Percentiles rank a stretch among this genome's conserved stretches.
Conservation (phyloP, 1,140 invertebrate genomes). For the Drosophila ironensis region DNA sequence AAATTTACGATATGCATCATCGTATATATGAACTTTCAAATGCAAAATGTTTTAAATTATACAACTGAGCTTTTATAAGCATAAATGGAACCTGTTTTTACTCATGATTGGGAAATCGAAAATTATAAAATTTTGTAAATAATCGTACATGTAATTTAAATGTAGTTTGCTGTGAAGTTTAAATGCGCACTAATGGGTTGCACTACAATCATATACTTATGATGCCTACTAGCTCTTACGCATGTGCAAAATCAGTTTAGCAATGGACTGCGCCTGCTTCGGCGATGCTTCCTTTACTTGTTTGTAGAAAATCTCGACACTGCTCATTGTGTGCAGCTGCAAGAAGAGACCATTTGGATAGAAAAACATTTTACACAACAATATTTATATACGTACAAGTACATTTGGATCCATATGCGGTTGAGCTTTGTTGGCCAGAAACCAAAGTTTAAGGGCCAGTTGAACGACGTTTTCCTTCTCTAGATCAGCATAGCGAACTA, state of each 20-base stretch:
- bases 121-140: no score
- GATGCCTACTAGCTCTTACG: constrained; percentile 68
- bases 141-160: no score
- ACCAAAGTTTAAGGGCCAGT: constrained; percentile 91
- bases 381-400: constrained; percentile 43
- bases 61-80: no score
- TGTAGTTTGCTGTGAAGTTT: no score
- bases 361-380: background rate
- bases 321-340: constrained; percentile 55
- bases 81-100: no score
- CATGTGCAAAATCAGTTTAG: constrained; percentile 65
- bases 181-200: no score
- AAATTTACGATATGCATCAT: no score
- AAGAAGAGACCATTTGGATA: no score
- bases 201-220: no score
- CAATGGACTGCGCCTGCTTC: constrained; percentile 52
- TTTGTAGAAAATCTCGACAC: constrained; percentile 61
- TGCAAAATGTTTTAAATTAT: no score
- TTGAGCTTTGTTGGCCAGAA: constrained; percentile 86
- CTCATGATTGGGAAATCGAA: no score
- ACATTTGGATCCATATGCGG: constrained; percentile 61
- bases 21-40: no score
- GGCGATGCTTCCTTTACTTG: constrained; percentile 57
- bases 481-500: constrained; percentile 89
- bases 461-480: constrained; percentile 84